These are phyloP conservation scores for Cyrtorhinus lividipennis DNA, from an alignment of 1,140 invertebrate genomes.

Conservation along the genomic window DNA sequence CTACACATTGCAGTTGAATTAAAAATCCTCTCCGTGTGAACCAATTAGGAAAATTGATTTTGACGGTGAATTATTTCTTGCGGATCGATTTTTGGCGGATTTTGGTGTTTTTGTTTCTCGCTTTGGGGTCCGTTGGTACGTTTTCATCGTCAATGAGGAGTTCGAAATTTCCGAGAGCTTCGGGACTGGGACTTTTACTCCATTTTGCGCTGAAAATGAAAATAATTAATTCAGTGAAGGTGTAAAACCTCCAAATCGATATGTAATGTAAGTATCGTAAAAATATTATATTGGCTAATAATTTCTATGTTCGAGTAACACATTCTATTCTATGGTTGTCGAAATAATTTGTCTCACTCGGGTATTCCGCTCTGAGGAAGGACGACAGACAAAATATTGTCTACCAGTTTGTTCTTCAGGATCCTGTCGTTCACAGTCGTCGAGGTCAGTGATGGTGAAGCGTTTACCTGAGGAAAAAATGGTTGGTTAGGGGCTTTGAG, in stretches of 20 bases:
- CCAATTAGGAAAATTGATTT: background rate
- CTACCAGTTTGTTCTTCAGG: constrained; percentile 89
- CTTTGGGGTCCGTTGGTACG: constrained; percentile 37
- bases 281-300: constrained; percentile 7
- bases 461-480: constrained; percentile 64
- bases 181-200: constrained; percentile 70
- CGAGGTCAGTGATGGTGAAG: constrained; percentile 84
- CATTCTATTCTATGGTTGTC: too few species aligned
- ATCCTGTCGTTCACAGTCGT: constrained; percentile 93
- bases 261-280: background rate
- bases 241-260: background rate
- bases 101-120: constrained; percentile 16
- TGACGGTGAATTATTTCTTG: constrained; percentile 10
- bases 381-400: constrained; percentile 85
- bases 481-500: too few species aligned
- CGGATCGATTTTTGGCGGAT: constrained; percentile 4
- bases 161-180: constrained; percentile 77
- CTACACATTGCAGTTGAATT: background rate
- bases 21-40: background rate
- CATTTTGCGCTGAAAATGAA: constrained; percentile 54
- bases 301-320: background rate
- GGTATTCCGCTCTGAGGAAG: constrained; percentile 76
- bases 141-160: constrained; percentile 74
- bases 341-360: constrained; percentile 62
- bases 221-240: too few species aligned